phyloP scores from a whole-genome alignment of 1,140 invertebrate species.

The Octopus sinensis region DNA sequence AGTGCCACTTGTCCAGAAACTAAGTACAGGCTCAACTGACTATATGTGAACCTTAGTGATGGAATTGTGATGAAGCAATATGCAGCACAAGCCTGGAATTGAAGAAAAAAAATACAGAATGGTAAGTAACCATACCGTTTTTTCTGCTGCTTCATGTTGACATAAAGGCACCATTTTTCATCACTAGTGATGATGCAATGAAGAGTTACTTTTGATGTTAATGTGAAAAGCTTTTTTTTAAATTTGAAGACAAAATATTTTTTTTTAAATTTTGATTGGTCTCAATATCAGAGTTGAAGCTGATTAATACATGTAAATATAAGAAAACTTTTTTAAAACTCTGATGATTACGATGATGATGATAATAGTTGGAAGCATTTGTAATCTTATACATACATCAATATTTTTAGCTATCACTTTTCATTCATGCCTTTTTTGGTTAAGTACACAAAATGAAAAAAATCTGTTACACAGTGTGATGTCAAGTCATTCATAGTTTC shows the following conservation, averaged over 20 bases:
- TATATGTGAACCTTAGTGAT: conserved; percentile 74
- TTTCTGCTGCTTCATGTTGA: not conserved
- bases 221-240: not conserved
- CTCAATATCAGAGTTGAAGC: no score
- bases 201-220: not conserved
- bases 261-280: no score
- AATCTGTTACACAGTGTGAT: no score
- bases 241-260: not conserved
- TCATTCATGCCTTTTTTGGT: no score
- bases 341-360: no score
- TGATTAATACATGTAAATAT: no score
- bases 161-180: not conserved
- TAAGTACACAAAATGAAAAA: no score
- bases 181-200: not conserved
- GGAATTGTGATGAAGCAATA: conserved; percentile 95
- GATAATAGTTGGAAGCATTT: no score
- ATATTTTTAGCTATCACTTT: no score
- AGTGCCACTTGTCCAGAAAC: conserved; percentile 84
- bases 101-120: not conserved
- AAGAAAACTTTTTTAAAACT: no score
- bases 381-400: no score
- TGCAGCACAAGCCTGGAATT: conserved; percentile 78
- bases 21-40: conserved; percentile 80
- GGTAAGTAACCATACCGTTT: not conserved
- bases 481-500: no score